These are phyloP conservation scores for Carpatolechia fugitivella DNA, from an alignment of 2,888 invertebrate species.

Conservation along the genomic window DNA sequence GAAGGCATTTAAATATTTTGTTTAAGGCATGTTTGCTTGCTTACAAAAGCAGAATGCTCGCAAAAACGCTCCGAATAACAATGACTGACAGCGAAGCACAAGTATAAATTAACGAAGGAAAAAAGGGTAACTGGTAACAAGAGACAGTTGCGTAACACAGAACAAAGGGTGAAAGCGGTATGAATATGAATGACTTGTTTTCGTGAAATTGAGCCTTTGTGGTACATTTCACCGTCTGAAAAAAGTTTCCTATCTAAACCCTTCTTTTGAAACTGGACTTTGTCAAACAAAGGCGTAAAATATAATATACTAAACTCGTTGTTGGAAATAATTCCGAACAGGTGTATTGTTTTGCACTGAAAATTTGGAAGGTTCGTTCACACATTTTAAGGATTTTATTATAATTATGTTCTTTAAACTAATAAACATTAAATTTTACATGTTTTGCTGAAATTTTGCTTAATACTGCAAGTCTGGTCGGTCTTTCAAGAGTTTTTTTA, in stretches of 20 bases:
- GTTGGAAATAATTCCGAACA: not conserved
- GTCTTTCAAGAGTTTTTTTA: not conserved
- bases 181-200: slow-evolving; percentile 74
- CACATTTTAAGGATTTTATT: not conserved
- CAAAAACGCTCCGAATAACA: slow-evolving; percentile 28
- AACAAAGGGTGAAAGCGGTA: slow-evolving; percentile 66
- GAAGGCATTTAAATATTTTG: not conserved
- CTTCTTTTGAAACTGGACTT: not conserved
- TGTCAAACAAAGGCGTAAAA: not conserved
- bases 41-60: slow-evolving; percentile 1
- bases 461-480: not conserved
- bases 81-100: slow-evolving; percentile 27
- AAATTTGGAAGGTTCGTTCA: not conserved
- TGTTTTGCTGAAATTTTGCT: not conserved
- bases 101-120: slow-evolving; percentile 59
- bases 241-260: not conserved
- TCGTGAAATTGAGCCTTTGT: slow-evolving; percentile 52
- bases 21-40: slow-evolving; percentile 10
- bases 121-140: slow-evolving; percentile 28
- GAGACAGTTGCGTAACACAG: slow-evolving; percentile 58
- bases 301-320: not conserved
- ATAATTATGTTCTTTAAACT: not conserved
- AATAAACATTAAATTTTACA: not conserved
- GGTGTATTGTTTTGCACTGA: not conserved
- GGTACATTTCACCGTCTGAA: not conserved